Conservation (phyloP, 1,140 invertebrate species). For the Mercenaria mercenaria region DNA sequence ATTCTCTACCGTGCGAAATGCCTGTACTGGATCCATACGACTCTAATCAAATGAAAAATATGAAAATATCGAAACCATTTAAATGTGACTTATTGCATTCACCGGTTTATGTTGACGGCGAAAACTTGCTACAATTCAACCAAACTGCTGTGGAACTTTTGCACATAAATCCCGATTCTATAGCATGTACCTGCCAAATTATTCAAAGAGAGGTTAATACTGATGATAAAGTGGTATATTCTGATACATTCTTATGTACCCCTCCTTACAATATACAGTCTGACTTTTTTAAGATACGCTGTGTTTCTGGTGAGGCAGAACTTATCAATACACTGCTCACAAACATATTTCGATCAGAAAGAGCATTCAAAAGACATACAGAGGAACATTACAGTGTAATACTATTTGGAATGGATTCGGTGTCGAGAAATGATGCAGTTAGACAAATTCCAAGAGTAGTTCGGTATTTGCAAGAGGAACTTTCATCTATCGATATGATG, state of each 20-base stretch:
- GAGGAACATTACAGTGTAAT: constrained; percentile 87
- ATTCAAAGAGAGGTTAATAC: not conserved
- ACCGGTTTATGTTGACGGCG: constrained; percentile 83
- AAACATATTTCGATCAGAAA: constrained; percentile 30
- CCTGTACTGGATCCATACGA: constrained; percentile 92
- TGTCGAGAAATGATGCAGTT: constrained; percentile 94
- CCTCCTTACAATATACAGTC: constrained; percentile 79
- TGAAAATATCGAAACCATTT: constrained; percentile 88
- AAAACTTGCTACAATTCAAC: constrained; percentile 77
- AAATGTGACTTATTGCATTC: constrained; percentile 87
- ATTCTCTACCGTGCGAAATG: constrained; percentile 90
- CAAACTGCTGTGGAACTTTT: constrained; percentile 70
- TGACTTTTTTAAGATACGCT: constrained; percentile 85
- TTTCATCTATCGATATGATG: constrained; percentile 78
- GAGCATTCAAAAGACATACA: not conserved
- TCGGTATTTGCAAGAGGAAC: constrained; percentile 86
- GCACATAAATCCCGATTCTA: constrained; percentile 61
- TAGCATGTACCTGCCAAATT: constrained; percentile 76
- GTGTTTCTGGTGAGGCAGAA: constrained; percentile 72
- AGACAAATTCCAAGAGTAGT: constrained; percentile 92
- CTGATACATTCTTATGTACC: constrained; percentile 70
- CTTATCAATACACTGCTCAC: constrained; percentile 60
- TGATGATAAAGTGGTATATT: constrained; percentile 79
- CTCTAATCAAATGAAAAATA: constrained; percentile 88
- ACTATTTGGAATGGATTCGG: constrained; percentile 93